Percentiles rank a stretch among this genome's conserved stretches.
These are phyloP conservation scores for Brachionus calyciflorus DNA, from an alignment of 1,140 invertebrate species.

Conservation along the genomic window DNA sequence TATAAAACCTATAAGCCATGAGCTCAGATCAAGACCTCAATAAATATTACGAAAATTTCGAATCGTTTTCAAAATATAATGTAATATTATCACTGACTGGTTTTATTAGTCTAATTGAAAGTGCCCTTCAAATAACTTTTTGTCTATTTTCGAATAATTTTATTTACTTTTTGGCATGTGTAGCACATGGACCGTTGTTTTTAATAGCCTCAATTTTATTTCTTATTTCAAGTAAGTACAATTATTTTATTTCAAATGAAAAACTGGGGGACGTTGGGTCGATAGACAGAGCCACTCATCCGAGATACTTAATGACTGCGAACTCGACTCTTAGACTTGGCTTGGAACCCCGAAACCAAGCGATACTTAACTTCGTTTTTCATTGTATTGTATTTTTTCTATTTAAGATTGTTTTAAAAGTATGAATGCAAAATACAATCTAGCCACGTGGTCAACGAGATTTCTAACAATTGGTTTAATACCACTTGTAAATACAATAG, in stretches of 20 bases:
- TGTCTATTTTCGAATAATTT: neutral
- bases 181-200: neutral
- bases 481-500: constrained; percentile 41
- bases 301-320: too few relatives aligned
- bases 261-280: too few relatives aligned
- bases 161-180: constrained; percentile 8
- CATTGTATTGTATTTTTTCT: too few relatives aligned
- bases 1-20: too few relatives aligned
- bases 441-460: constrained; percentile 14
- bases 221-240: constrained; percentile 3
- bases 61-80: neutral
- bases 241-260: too few relatives aligned
- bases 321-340: too few relatives aligned
- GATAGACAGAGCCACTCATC: too few relatives aligned
- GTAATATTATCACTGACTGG: neutral
- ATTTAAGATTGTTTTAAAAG: neutral
- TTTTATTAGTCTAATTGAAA: neutral
- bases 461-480: constrained; percentile 36
- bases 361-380: too few relatives aligned
- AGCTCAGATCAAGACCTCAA: neutral
- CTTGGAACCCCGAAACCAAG: too few relatives aligned
- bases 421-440: neutral
- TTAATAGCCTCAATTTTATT: neutral
- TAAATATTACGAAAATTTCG: neutral
- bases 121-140: neutral